Evolutionary conservation across 2,113 vertebrate genomes (phyloP).

Genomic region (Isichthys henryi): DNA sequence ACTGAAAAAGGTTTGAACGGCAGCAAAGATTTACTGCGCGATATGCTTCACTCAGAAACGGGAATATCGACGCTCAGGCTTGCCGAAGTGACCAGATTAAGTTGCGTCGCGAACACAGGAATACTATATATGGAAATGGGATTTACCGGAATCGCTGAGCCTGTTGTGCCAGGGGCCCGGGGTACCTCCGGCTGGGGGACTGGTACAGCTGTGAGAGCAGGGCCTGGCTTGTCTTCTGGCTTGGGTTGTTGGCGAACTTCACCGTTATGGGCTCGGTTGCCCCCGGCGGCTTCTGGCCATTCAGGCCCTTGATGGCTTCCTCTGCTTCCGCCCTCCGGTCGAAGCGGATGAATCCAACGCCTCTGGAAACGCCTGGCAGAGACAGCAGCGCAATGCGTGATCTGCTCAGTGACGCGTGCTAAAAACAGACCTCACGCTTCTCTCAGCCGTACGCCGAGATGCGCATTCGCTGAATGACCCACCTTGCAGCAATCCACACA

Average conservation of each 20-base stretch:
- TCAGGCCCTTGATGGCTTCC: constrained; percentile 97
- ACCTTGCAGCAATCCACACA: not conserved
- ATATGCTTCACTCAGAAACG: constrained; percentile 30
- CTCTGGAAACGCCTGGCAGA: constrained; percentile 80
- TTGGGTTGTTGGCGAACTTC: constrained; percentile 99
- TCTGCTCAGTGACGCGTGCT: not conserved
- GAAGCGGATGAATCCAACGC: constrained; percentile 96
- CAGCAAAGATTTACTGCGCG: not conserved
- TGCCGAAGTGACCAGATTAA: not conserved
- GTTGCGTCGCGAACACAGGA: not conserved
- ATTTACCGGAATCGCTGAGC: constrained; percentile 96
- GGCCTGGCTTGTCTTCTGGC: constrained; percentile 96
- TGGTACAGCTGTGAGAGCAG: constrained; percentile 97
- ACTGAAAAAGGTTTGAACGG: not conserved
- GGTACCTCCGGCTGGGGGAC: constrained; percentile 95
- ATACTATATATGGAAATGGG: not conserved
- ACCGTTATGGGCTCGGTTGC: constrained; percentile 95
- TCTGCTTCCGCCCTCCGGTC: constrained; percentile 95
- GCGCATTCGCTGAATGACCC: not conserved
- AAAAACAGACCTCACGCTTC: not conserved
- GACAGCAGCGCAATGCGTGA: too few species aligned
- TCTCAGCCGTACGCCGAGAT: not conserved
- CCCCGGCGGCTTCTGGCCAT: constrained; percentile 92
- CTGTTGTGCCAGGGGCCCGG: constrained; percentile 92
- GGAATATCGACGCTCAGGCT: not conserved